These are phyloP conservation scores for Cydia amplana DNA, from an alignment of 1,140 invertebrate species.

Conservation along the genomic window DNA sequence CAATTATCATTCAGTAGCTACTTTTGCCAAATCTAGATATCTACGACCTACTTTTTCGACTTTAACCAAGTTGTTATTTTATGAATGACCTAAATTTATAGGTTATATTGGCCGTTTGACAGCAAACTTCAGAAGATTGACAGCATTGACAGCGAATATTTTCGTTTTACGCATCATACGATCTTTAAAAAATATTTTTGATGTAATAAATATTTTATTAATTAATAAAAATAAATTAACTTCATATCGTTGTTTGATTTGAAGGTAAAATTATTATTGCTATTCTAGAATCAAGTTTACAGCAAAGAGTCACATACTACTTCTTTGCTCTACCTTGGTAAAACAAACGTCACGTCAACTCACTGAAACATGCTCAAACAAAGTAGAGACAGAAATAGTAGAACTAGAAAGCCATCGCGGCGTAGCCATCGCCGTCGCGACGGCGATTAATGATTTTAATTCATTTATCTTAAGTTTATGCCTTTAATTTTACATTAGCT, in stretches of 20 bases:
- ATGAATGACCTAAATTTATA: background rate
- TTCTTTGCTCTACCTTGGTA: no score
- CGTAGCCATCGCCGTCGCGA: conserved; percentile 4
- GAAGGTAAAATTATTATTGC: no score
- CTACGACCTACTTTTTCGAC: background rate
- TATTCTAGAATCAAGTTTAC: no score
- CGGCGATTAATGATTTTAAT: conserved; percentile 5
- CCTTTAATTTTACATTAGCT: conserved; percentile 23
- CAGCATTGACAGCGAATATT: background rate
- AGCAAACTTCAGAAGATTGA: background rate
- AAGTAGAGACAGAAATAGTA: conserved; percentile 9
- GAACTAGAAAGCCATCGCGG: background rate
- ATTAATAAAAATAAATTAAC: background rate
- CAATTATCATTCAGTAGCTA: background rate
- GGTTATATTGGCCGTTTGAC: background rate
- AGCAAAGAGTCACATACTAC: no score
- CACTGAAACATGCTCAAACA: no score
- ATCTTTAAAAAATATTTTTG: no score
- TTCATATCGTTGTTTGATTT: no score
- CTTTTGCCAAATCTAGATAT: background rate
- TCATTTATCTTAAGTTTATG: conserved; percentile 20
- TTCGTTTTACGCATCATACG: background rate
- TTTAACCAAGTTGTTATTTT: background rate
- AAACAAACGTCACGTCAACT: no score
- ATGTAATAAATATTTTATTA: background rate